Evolutionary conservation across 1,140 invertebrate genomes (phyloP), one percentile per base, ranked within the genome.

Genomic region (Homarus americanus): DNA sequence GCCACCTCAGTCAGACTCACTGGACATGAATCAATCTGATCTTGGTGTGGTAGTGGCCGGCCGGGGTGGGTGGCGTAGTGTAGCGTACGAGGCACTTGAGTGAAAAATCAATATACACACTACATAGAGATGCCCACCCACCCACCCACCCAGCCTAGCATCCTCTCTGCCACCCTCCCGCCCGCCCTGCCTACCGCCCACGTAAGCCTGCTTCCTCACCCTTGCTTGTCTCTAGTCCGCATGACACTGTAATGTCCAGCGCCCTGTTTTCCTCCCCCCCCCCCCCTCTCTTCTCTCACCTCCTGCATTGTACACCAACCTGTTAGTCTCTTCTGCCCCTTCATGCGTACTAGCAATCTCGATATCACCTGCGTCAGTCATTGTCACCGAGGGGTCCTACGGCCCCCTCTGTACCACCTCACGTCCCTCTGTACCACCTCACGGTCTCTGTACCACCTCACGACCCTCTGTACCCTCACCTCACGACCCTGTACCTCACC

Each of bases 61-160:
- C 24, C n/a, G 63, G 63, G 24, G 9, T 15, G 44, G 44, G 5
- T 32, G 63, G 63, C 63, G 63, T 69, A 69, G 63, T 69, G 63
- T 69, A 69, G 63, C 63, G 63, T 69, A 69, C 63, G 63, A 17
- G 63, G n/a, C 63, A 69, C 63, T 69, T 69, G 63, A 24, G n/a
- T 28, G 63, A 24, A 32, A 69, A 69, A 69, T 69, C 63, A 69
- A 69, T 69, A 69, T 69, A 69, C 63, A 69, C 63, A 69, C 63
- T 69, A 69, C 63, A 69, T 69, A 69, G 63, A 32, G 63, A 17
- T 58, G 15, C 2, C 3, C 53, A 3, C 53, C 17, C 53, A 2
- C 15, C 17, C 53, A 3, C 53, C 24, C 53, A 4, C 20, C 20
- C 53, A 4, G 4, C 4, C 53, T 58, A 15, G 12, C 53, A 24